Conservation (phyloP, 2,113 vertebrate genomes). For the Neoarius graeffei region DNA sequence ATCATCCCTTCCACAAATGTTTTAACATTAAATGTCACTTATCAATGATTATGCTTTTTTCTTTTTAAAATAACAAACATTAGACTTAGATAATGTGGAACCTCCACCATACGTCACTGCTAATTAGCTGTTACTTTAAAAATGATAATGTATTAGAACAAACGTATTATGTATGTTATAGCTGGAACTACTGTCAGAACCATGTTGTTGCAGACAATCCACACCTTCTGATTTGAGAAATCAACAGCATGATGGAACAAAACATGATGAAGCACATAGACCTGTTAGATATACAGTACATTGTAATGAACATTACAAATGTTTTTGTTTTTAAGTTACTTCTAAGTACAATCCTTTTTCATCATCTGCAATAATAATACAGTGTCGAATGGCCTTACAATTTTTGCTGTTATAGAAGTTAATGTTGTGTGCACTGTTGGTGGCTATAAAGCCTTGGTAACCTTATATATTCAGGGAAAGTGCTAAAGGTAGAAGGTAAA, state of each 20-base stretch:
- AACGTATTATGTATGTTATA: not conserved
- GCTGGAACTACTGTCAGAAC: not conserved
- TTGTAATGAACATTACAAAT: no score
- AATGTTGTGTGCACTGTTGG: not conserved
- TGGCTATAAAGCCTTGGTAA: not conserved
- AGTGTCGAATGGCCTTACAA: not conserved
- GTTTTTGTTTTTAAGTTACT: not conserved
- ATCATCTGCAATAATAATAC: not conserved
- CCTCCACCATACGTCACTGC: not conserved
- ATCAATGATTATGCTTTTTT: not conserved
- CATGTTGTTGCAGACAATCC: not conserved
- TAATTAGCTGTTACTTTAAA: not conserved
- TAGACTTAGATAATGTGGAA: not conserved
- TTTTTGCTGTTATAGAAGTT: not conserved
- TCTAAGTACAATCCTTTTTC: not conserved
- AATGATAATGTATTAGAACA: not conserved
- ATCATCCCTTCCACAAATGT: not conserved
- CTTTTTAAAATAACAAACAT: not conserved
- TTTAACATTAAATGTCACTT: not conserved
- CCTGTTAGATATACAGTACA: not conserved
- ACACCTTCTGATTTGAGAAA: not conserved
- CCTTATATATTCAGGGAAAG: not conserved
- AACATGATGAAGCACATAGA: not conserved
- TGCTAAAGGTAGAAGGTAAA: not conserved
- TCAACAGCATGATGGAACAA: not conserved